A percentile compares a stretch with the other conserved stretches of the same genome.
Evolutionary conservation across 30 jellyfish, hydroid and myxozoan genomes (phyloP).

Genomic region (Rhopilema esculentum): DNA sequence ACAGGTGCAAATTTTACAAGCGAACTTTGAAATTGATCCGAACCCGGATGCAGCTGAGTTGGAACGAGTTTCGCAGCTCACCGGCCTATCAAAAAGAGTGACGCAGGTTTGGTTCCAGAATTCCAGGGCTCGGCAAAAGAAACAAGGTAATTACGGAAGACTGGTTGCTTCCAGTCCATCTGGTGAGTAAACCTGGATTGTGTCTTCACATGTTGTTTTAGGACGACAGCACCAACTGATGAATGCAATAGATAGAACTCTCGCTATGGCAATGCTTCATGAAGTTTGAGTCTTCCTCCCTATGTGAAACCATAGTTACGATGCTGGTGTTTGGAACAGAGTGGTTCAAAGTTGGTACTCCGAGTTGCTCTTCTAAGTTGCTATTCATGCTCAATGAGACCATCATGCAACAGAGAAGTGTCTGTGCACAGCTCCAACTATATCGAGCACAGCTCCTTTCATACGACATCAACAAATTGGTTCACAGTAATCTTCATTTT

Average conservation of each 20-base stretch:
- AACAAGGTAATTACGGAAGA: constrained; percentile 70
- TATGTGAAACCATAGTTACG: too few species aligned
- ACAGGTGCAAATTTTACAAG: constrained; percentile 94
- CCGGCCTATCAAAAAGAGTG: constrained; percentile 90
- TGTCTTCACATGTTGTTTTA: background rate
- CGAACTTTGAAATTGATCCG: constrained; percentile 93
- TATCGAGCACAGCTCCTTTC: too few species aligned
- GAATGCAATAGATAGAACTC: too few species aligned
- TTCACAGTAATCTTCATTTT: too few species aligned
- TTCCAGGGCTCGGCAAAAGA: constrained; percentile 96
- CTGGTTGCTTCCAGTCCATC: constrained; percentile 62
- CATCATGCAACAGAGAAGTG: too few species aligned
- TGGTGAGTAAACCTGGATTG: constrained; percentile 27
- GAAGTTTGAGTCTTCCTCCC: background rate
- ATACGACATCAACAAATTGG: too few species aligned
- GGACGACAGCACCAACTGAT: too few species aligned
- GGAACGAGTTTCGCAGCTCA: constrained; percentile 84
- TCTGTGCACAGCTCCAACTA: too few species aligned
- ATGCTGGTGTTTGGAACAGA: too few species aligned
- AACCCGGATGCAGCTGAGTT: constrained; percentile 95
- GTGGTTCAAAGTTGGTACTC: too few species aligned
- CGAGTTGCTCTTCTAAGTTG: too few species aligned
- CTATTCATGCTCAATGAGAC: too few species aligned
- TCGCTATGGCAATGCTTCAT: background rate
- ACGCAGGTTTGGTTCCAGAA: constrained; percentile 99